A percentile compares a stretch with the other conserved stretches of the same genome.
These are phyloP conservation scores for Melitaea athalia DNA, from an alignment of 2,888 invertebrate genomes.

Conservation along the genomic window DNA sequence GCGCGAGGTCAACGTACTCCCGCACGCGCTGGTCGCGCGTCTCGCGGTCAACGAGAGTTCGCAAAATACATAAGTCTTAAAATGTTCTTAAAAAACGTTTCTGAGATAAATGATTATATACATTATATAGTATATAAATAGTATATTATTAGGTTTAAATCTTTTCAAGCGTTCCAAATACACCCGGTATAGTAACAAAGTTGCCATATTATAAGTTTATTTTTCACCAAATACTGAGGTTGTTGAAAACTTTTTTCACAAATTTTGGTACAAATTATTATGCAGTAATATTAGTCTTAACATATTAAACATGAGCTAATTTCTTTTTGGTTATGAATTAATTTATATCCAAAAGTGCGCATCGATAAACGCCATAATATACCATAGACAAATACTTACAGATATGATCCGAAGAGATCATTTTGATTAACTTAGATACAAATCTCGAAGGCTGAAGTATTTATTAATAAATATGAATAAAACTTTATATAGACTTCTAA, in stretches of 20 bases:
- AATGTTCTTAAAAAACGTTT: no score
- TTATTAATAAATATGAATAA: not conserved
- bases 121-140: no score
- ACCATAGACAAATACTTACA: constrained; percentile 26
- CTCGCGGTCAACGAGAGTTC: no score
- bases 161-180: no score
- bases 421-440: constrained; percentile 22
- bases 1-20: no score
- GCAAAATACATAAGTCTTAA: no score
- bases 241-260: not conserved
- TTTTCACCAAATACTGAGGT: not conserved
- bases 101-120: no score
- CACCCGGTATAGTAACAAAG: no score
- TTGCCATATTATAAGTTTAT: no score
- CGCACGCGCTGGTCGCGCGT: no score
- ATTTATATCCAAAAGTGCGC: not conserved
- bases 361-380: constrained; percentile 6
- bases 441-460: constrained; percentile 18
- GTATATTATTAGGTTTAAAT: no score
- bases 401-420: constrained; percentile 18
- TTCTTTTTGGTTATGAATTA: constrained; percentile 4
- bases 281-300: constrained; percentile 1
- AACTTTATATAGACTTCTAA: constrained; percentile 1
- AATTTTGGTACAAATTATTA: not conserved
- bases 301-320: not conserved